phyloP scores from a whole-genome alignment of 2,888 invertebrate genomes.

The Physocephala rufipes region DNA sequence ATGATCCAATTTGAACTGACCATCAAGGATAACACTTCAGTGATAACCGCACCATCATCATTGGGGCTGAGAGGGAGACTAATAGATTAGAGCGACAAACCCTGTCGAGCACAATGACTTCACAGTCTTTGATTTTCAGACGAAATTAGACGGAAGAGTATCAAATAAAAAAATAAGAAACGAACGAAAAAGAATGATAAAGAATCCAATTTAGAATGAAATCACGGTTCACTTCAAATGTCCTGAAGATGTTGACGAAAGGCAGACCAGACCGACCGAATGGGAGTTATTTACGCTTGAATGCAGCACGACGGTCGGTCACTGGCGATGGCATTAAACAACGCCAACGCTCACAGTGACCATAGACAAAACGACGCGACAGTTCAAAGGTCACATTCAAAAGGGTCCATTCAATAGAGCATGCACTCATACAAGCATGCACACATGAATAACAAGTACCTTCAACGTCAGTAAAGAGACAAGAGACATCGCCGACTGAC shows the following conservation, averaged over 20 bases:
- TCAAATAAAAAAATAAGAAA: neutral
- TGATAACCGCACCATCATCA: no score
- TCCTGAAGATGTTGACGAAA: neutral
- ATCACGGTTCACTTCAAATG: neutral
- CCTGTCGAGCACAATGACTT: neutral
- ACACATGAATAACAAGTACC: neutral
- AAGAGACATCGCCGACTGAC: neutral
- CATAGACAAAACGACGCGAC: neutral
- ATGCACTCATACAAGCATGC: constrained; percentile 4
- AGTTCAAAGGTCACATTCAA: constrained; percentile 34
- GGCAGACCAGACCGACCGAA: neutral
- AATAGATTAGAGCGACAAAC: neutral
- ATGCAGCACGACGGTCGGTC: neutral
- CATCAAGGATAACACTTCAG: no score
- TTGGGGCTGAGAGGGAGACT: neutral
- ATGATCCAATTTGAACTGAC: no score
- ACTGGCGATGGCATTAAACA: neutral
- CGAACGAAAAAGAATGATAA: neutral
- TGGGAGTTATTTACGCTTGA: constrained; percentile 17
- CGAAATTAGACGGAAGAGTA: constrained; percentile 10
- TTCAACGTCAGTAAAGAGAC: no score
- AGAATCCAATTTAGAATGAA: neutral
- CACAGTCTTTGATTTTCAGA: neutral
- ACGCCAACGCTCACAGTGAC: neutral
- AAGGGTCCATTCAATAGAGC: constrained; percentile 24